Base-by-base conservation (phyloP, 2,797 vertebrate species). In the Nothura maculosa region DNA sequence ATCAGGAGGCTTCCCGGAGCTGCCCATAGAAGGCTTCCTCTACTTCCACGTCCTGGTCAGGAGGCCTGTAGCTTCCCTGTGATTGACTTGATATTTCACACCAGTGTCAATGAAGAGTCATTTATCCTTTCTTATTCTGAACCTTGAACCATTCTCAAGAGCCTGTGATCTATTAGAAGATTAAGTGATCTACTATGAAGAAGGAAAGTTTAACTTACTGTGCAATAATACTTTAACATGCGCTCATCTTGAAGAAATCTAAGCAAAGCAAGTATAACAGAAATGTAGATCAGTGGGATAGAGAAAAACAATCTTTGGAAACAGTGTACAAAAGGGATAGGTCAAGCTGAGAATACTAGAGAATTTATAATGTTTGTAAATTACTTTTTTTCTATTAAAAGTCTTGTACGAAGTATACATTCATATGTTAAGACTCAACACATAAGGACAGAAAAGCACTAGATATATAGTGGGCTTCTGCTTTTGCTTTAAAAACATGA, bases 401-500 rank as follows among this genome's bases (percentile, higher is more conserved):
- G 2, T n/a, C 38, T 19, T 43, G 3, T 73, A 69, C 57, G 27
- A 50, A 64, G 8, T 58, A 25, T 42, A 22, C 16, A 24, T 14
- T 16, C 43, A 76, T 52, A 43, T 48, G 16, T 4, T 13, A 60
- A 62, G 7, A 4, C 7, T 61, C 15, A 54, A 27, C 38, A 10
- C 22, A 84, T 2, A 15, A 21, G 63, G 14, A 0, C 14, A 50
- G 50, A 17, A 67, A 72, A 75, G 22, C 27, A 21, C 27, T 54
- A 28, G 50, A 18, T 54, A 54, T 54, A 17, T 2, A 43, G 8
- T 20, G 3, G 5, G 2, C 0, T 61, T 62, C 24, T 34, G 4
- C 12, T 82, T 15, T 57, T 54, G 30, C 1, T 4, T 34, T 3
- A 42, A 30, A 22, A 69, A n/a, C 19, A 32, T 5, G 1, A 22